These are phyloP conservation scores for Trematomus loennbergii DNA, from an alignment of 2,113 vertebrate genomes.

Conservation along the genomic window DNA sequence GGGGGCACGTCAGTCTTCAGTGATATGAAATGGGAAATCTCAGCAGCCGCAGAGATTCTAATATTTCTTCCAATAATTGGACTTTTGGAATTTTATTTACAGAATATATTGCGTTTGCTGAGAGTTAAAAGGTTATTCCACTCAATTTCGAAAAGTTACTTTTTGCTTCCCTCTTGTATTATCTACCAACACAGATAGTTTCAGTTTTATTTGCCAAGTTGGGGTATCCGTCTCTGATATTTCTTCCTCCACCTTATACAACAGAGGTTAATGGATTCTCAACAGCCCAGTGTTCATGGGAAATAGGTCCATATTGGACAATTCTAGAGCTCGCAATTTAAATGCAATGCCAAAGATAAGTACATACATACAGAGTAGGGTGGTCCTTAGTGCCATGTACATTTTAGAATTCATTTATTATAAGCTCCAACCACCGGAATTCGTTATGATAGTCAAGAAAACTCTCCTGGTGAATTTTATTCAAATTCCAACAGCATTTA, in stretches of 20 bases:
- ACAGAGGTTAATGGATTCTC: background rate
- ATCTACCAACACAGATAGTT: background rate
- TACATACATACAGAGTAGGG: background rate
- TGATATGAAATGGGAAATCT: constrained; percentile 7
- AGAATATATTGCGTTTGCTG: background rate
- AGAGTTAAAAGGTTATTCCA: background rate
- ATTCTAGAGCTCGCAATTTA: background rate
- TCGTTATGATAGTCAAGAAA: too few relatives aligned
- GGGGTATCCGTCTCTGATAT: background rate
- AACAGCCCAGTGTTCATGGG: background rate
- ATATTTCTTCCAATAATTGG: background rate
- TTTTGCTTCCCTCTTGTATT: background rate
- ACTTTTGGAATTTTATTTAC: background rate
- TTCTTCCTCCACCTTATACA: background rate
- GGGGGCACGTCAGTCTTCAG: constrained; percentile 1
- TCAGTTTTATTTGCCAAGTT: background rate
- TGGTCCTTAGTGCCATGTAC: too few relatives aligned
- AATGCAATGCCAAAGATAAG: background rate
- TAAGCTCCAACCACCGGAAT: too few relatives aligned
- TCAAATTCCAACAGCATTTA: too few relatives aligned
- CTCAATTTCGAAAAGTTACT: background rate
- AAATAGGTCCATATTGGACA: background rate
- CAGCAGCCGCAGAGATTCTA: background rate
- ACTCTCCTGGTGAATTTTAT: too few relatives aligned
- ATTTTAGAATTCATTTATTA: too few relatives aligned